These are phyloP conservation scores for Notarius lentiginosus DNA, from an alignment of 2,113 vertebrate genomes.

Conservation along the genomic window DNA sequence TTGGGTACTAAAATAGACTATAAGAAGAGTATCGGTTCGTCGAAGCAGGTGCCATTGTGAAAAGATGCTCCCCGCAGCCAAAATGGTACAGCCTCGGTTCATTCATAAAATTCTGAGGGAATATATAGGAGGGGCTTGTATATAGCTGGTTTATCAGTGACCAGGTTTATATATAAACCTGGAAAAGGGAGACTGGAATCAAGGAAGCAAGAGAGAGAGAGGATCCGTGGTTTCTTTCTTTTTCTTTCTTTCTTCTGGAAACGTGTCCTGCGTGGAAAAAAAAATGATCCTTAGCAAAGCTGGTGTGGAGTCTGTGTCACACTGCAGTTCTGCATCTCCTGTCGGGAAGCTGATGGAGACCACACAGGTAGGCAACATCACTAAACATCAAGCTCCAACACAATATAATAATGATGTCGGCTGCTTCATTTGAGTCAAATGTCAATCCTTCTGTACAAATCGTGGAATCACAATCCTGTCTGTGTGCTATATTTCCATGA, in stretches of 20 bases:
- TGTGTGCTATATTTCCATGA: neutral
- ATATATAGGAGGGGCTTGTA: conserved; percentile 78
- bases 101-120: conserved; percentile 82
- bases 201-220: conserved; percentile 6
- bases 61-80: conserved; percentile 39
- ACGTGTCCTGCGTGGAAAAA: conserved; percentile 22
- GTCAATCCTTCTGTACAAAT: neutral
- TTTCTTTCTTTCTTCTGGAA: neutral
- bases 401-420: neutral
- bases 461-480: neutral
- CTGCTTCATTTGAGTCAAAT: conserved; percentile 15
- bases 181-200: conserved; percentile 56
- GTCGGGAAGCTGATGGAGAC: conserved; percentile 80
- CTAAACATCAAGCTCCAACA: neutral
- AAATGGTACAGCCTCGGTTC: conserved; percentile 77
- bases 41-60: conserved; percentile 8
- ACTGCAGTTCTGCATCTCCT: conserved; percentile 86
- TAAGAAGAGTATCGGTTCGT: neutral
- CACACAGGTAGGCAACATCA: conserved; percentile 76
- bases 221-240: conserved; percentile 9
- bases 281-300: conserved; percentile 80
- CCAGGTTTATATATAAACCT: conserved; percentile 78
- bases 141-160: conserved; percentile 68
- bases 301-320: conserved; percentile 85
- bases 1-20: neutral